phyloP scores from a whole-genome alignment of 2,797 vertebrate species.

The Adelosebastes latens region DNA sequence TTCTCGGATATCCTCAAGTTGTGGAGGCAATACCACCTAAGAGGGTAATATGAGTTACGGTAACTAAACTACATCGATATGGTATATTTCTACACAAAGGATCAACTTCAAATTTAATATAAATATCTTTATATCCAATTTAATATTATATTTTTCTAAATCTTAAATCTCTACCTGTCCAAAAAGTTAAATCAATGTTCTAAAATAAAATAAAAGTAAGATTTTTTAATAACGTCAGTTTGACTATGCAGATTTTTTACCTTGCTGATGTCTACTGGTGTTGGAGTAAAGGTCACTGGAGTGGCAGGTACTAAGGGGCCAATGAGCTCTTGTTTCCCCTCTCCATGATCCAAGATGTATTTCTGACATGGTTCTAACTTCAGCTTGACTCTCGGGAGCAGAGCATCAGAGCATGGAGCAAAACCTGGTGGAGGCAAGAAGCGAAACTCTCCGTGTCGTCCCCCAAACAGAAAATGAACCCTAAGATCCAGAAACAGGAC shows the following conservation, averaged over 20 bases:
- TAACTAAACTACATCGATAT: not conserved
- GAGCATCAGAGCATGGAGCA: slow-evolving; percentile 90
- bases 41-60: not conserved
- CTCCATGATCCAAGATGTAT: slow-evolving; percentile 83
- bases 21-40: slow-evolving; percentile 89
- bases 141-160: not conserved
- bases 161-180: not conserved
- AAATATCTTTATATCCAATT: not conserved
- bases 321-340: slow-evolving; percentile 83
- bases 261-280: slow-evolving; percentile 91
- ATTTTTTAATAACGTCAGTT: not conserved
- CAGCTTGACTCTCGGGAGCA: slow-evolving; percentile 89
- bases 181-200: not conserved
- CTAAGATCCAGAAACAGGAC: slow-evolving; percentile 70
- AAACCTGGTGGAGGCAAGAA: slow-evolving; percentile 95
- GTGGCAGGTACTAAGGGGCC: slow-evolving; percentile 86
- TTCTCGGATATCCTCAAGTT: slow-evolving; percentile 91
- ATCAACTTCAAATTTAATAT: not conserved
- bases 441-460: slow-evolving; percentile 92
- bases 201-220: not conserved
- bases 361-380: slow-evolving; percentile 90
- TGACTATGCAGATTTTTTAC: slow-evolving; percentile 61
- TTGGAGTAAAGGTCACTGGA: slow-evolving; percentile 89
- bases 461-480: slow-evolving; percentile 92
- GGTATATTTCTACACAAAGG: not conserved